Evolutionary conservation across 2,888 invertebrate species (phyloP).

Genomic region (Eupeodes latifasciatus): DNA sequence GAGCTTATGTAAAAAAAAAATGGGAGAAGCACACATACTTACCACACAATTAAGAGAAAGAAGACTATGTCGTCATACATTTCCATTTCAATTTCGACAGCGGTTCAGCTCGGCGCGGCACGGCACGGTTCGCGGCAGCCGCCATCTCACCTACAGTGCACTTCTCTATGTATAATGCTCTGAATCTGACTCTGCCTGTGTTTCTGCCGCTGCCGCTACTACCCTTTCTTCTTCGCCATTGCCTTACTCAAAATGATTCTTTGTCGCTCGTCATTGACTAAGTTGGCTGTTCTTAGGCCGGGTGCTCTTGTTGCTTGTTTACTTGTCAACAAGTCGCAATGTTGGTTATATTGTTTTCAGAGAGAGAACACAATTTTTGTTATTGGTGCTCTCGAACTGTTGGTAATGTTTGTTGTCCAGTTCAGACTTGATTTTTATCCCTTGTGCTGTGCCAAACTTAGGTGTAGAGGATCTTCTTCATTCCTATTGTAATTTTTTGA

Average conservation of each 20-base stretch:
- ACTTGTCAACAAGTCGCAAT: constrained; percentile 70
- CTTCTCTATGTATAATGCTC: constrained; percentile 18
- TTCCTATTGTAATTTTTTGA: constrained; percentile 9
- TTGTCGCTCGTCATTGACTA: constrained; percentile 31
- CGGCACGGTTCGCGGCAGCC: constrained; percentile 9
- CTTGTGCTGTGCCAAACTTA: neutral
- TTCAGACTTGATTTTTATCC: neutral
- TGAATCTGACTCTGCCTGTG: neutral
- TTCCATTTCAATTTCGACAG: constrained; percentile 17
- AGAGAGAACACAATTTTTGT: neutral
- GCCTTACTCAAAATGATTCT: constrained; percentile 44
- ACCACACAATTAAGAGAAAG: constrained; percentile 32
- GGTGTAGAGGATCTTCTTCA: constrained; percentile 3
- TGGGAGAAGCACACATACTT: constrained; percentile 27
- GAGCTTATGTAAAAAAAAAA: constrained; percentile 55
- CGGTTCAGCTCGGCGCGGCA: constrained; percentile 8
- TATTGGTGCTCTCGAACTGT: constrained; percentile 49
- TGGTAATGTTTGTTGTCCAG: neutral
- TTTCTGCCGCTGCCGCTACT: neutral
- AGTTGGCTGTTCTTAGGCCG: neutral
- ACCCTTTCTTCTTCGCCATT: neutral
- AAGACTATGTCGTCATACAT: constrained; percentile 53
- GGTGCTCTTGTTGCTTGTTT: constrained; percentile 38
- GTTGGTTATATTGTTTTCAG: neutral
- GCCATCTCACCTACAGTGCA: constrained; percentile 55